Evolutionary conservation across 2,113 vertebrate genomes (phyloP), one percentile per base, ranked within the genome.

Genomic region (Microcebus tavaratra): DNA sequence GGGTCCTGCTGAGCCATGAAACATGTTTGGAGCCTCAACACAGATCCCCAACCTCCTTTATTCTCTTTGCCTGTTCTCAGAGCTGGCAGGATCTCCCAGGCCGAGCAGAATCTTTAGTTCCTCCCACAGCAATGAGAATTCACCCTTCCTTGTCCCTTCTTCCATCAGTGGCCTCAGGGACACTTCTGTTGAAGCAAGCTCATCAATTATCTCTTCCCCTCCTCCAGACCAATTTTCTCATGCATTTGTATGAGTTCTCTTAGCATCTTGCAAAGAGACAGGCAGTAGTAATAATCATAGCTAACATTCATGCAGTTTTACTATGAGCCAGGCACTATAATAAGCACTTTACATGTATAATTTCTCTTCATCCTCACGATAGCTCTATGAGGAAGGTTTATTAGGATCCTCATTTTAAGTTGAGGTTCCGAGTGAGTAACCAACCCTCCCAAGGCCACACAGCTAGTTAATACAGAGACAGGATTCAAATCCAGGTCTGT

Each of bases 201-300:
- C 96, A 93, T 95, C 88, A 95, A 87, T 98, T 89, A 94, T 91
- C 73, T 91, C 86, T 91, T 93, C 61, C 92, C 78, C 20, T 88
- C 72, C 82, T 63, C 82, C 63, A 94, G 76, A 90, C 95, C 93
- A 97, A 91, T 97, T 95, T 97, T 94, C 96, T 97, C 91, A 67
- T 96, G 89, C 91, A 95, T 97, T 97, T 97, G 89, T 87, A 95
- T 97, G 97, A 97, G 85, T 95, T 88, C 4, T 0, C 72, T 93
- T 65, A 91, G 79, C 78, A 88, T 57, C 78, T 89, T 96, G 87
- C 65, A 86, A 96, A 97, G 89, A 97, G 88, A 86, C 42, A 94
- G 89, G 67, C 95, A 91, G 91, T 97, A 72, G 79, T 95, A 95
- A 94, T 90, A 90, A 97, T 90, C 92, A 73, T 68, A 97, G 68